Conservation (phyloP, 2,888 invertebrate species). For the Erebia aethiops region DNA sequence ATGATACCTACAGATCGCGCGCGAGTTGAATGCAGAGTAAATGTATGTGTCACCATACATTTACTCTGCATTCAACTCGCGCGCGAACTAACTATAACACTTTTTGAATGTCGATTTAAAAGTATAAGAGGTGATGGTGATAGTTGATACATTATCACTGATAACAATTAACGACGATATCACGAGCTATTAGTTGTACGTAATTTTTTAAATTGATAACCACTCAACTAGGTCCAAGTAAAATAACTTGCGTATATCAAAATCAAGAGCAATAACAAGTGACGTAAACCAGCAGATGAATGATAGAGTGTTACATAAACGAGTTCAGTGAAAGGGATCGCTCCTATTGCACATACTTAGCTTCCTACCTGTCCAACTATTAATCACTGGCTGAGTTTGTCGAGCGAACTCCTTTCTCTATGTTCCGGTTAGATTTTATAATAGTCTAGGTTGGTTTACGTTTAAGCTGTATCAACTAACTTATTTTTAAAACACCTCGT, state of each 20-base stretch:
- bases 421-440: not conserved
- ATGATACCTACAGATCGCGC: too few species aligned
- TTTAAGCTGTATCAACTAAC: not conserved
- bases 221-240: not conserved
- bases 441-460: not conserved
- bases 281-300: conserved; percentile 10
- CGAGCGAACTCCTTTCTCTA: conserved; percentile 17
- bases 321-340: conserved; percentile 33
- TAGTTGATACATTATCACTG: too few species aligned
- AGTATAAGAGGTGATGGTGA: too few species aligned
- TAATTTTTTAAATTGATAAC: not conserved
- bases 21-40: too few species aligned
- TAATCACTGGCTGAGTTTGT: conserved; percentile 25
- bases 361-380: conserved; percentile 24
- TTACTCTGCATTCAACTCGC: too few species aligned
- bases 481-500: not conserved
- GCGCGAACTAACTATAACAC: too few species aligned
- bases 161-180: too few species aligned
- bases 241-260: not conserved
- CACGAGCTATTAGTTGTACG: too few species aligned
- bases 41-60: too few species aligned
- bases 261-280: conserved; percentile 13
- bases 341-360: conserved; percentile 19
- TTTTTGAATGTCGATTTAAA: too few species aligned
- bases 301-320: conserved; percentile 22